phyloP scores from a whole-genome alignment of 2,113 vertebrate species.

The Tringa solitaria region DNA sequence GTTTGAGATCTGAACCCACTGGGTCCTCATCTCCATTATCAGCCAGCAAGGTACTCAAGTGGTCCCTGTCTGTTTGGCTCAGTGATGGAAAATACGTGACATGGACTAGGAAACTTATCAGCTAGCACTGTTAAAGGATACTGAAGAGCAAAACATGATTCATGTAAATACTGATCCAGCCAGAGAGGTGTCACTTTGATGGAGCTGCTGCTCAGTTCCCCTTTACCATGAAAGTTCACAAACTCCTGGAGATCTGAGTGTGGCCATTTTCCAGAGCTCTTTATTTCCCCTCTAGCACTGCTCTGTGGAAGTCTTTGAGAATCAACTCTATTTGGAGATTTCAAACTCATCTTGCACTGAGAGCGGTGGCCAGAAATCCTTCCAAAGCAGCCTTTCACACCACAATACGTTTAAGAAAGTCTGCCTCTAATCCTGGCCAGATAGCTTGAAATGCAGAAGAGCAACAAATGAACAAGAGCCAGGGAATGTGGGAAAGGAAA shows the following conservation, averaged over 20 bases:
- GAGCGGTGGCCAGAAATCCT: conserved; percentile 3
- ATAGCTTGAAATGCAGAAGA: conserved; percentile 47
- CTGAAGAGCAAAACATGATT: neutral
- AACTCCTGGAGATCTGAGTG: neutral
- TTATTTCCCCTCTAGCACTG: neutral
- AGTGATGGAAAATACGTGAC: neutral
- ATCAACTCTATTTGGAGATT: neutral
- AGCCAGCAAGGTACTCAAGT: neutral
- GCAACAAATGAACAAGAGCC: conserved; percentile 19
- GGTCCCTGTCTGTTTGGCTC: neutral
- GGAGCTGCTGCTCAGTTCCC: neutral
- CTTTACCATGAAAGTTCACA: neutral
- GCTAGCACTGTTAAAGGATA: neutral
- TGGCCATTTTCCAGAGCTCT: neutral
- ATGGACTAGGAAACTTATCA: neutral
- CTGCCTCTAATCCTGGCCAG: conserved; percentile 4
- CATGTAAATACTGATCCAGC: neutral
- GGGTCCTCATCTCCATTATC: neutral
- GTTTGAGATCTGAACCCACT: neutral
- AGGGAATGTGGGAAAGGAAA: conserved; percentile 50
- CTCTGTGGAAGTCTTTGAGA: neutral
- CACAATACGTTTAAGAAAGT: conserved; percentile 20
- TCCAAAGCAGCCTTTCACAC: conserved; percentile 26
- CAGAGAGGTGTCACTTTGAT: neutral
- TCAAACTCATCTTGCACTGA: neutral